phyloP scores from a whole-genome alignment of 2,888 invertebrate species.

The Colostygia pectinataria region DNA sequence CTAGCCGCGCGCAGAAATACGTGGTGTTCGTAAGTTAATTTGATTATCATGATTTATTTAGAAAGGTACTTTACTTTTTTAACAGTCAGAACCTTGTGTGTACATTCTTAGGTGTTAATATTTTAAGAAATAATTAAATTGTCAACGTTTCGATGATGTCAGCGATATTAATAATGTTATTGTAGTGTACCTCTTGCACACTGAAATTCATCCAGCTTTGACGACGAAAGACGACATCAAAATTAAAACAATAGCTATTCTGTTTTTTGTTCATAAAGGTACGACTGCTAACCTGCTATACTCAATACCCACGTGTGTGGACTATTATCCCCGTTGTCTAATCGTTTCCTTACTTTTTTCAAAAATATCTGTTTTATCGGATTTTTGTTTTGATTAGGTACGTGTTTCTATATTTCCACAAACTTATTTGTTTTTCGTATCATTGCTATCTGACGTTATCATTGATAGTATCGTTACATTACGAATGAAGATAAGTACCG shows the following conservation, averaged over 20 bases:
- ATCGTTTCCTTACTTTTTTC: no score
- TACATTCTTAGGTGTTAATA: no score
- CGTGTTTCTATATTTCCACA: constrained; percentile 44
- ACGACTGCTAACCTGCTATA: no score
- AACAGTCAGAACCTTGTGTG: no score
- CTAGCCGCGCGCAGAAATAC: constrained; percentile 74
- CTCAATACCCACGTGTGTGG: constrained; percentile 7
- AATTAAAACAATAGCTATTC: no score
- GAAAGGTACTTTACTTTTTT: background rate
- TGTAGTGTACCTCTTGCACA: no score
- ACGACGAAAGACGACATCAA: background rate
- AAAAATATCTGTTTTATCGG: constrained; percentile 46
- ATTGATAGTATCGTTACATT: constrained; percentile 27
- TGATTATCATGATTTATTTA: background rate
- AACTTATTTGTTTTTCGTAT: constrained; percentile 39
- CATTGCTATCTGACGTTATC: constrained; percentile 35
- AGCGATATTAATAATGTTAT: no score
- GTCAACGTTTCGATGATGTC: no score
- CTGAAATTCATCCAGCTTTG: no score
- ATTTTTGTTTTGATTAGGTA: constrained; percentile 43
- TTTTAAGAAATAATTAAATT: no score
- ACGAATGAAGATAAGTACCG: background rate
- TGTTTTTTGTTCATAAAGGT: no score
- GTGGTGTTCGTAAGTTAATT: constrained; percentile 78
- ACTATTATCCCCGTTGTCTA: constrained; percentile 24